phyloP scores from a whole-genome alignment of 2,888 invertebrate genomes.

The Orthonychiurus folsomi region DNA sequence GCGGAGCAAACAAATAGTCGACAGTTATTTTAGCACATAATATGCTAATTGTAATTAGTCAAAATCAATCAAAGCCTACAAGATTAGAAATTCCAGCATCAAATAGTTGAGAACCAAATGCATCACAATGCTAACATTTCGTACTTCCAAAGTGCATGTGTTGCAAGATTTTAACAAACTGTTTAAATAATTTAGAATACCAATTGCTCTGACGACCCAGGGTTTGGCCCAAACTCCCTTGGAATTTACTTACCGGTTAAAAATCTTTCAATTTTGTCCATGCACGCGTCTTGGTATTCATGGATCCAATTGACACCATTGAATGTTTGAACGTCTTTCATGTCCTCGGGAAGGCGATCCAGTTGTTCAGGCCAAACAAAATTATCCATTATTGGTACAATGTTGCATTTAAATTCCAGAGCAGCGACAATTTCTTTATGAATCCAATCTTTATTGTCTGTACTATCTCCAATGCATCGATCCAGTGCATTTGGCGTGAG shows the following conservation, averaged over 20 bases:
- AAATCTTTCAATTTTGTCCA: slow-evolving; percentile 97
- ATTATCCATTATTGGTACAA: slow-evolving; percentile 97
- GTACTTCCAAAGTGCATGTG: too few species aligned
- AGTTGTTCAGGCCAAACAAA: slow-evolving; percentile 94
- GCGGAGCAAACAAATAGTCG: too few species aligned
- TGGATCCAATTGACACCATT: slow-evolving; percentile 98
- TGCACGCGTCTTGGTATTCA: slow-evolving; percentile 98
- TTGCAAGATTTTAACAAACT: too few species aligned
- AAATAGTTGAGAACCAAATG: too few species aligned
- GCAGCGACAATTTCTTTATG: slow-evolving; percentile 98
- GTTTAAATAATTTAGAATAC: too few species aligned
- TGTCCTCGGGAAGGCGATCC: slow-evolving; percentile 89
- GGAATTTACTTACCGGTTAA: slow-evolving; percentile 64
- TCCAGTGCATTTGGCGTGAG: slow-evolving; percentile 91
- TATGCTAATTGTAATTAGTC: too few species aligned
- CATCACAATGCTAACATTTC: too few species aligned
- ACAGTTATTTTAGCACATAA: too few species aligned
- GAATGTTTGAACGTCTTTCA: slow-evolving; percentile 90
- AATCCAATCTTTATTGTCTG: slow-evolving; percentile 96
- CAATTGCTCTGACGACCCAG: too few species aligned
- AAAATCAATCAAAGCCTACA: too few species aligned
- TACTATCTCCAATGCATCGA: slow-evolving; percentile 83
- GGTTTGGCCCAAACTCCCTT: slow-evolving; percentile 12
- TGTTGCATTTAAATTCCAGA: slow-evolving; percentile 89
- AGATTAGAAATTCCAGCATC: too few species aligned